Evolutionary conservation across 2,888 invertebrate genomes (phyloP), one percentile per base, ranked within the genome.

Genomic region (Amiota communis): DNA sequence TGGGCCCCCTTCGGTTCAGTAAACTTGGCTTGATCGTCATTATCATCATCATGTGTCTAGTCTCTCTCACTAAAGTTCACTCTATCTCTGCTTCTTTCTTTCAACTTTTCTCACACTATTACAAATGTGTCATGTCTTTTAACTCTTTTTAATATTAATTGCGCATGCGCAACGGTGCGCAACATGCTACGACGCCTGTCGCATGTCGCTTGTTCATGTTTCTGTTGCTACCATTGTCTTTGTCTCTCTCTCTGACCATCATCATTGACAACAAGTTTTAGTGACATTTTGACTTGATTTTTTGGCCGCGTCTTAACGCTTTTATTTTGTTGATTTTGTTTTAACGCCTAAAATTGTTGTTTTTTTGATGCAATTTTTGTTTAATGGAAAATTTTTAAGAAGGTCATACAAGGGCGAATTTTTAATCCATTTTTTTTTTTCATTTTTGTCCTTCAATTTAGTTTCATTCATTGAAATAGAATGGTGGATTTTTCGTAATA

Each of bases 161-260:
- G 72, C 76, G 77, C 77, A 75, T 76, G 77, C 78, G 78, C 76
- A 78, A 65, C 76, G 72, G 71, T 63, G 74, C 76, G 70, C 68
- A 75, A 73, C 73, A 75, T 72, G 74, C 70, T 69, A 73, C 74
- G 59, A 59, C 59, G n/a, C n/a, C 36, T 36, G 36, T 36, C 36
- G 36, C 36, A 36, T 36, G 36, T 36, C 36, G 3, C 36, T 36
- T 6, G 36, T 36, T 36, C 36, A 36, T 36, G 36, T 36, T 36
- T 36, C 36, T 6, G 23, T 23, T 23, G 6, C 36, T 36, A 0
- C 36, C 36, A 36, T 53, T 53, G 53, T 53, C n/a, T 53, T 53
- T 53, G n/a, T 4, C n/a, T 51, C 4, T n/a, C n/a, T 23, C 3
- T 23, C 23, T 53, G 12, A 53, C 53, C 53, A 53, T 8, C 53